phyloP scores from a whole-genome alignment of 2,888 invertebrate genomes.

The Drosophila phalerata region DNA sequence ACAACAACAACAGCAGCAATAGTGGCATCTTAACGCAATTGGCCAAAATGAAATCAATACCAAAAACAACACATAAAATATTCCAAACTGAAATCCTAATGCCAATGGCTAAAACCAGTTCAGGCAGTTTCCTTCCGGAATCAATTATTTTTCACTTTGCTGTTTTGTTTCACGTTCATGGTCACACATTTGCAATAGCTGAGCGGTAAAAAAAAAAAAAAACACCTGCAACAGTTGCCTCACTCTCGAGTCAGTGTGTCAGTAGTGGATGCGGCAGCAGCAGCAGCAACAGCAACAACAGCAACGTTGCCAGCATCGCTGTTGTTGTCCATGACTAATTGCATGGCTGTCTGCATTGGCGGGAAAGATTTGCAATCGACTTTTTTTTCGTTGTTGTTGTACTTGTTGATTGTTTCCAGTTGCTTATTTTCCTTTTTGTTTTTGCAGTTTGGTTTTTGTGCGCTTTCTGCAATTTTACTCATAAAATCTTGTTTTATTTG shows the following conservation, averaged over 20 bases:
- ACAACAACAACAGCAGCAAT: conserved; percentile 7
- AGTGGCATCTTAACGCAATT: conserved; percentile 22
- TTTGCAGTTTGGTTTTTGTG: conserved; percentile 21
- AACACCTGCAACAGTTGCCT: conserved; percentile 47
- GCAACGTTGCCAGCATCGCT: conserved; percentile 10
- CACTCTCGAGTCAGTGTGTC: conserved; percentile 52
- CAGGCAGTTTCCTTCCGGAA: conserved; percentile 85
- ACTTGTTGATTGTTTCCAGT: background rate
- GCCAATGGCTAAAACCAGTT: conserved; percentile 73
- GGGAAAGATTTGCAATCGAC: no score
- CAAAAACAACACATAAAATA: conserved; percentile 1
- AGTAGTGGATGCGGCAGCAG: conserved; percentile 48
- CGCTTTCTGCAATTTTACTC: conserved; percentile 43
- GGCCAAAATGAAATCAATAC: conserved; percentile 43
- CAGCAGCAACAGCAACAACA: conserved; percentile 27
- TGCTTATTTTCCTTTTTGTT: conserved; percentile 13
- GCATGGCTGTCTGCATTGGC: conserved; percentile 56
- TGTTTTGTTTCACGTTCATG: conserved; percentile 73
- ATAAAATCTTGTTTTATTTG: conserved; percentile 26
- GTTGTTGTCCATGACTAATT: conserved; percentile 21
- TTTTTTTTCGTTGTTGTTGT: no score
- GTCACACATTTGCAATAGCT: conserved; percentile 59
- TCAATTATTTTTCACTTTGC: conserved; percentile 82
- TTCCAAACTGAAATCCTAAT: conserved; percentile 2
- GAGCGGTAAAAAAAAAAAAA: conserved; percentile 2